Evolutionary conservation across 2,113 vertebrate species (phyloP).

Genomic region (Charadrius vociferus): DNA sequence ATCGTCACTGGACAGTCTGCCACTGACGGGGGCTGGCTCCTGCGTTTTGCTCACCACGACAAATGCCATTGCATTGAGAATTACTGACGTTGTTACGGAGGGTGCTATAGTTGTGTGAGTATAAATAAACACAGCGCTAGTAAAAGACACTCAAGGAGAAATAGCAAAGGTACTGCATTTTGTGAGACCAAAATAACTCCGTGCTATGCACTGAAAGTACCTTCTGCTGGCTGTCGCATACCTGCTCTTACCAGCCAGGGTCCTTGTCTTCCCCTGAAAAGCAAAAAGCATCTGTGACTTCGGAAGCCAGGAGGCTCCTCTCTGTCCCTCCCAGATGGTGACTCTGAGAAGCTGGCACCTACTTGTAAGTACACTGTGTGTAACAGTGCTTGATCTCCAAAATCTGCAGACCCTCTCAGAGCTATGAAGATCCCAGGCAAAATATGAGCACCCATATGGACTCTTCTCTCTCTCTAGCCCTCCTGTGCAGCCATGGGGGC

Average conservation of each 20-base stretch:
- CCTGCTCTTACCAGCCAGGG: not conserved
- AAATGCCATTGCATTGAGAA: not conserved
- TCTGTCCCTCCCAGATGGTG: not conserved
- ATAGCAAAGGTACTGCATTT: conserved; percentile 13
- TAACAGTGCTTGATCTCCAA: not conserved
- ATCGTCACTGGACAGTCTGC: rapidly evolving
- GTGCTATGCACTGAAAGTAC: not conserved
- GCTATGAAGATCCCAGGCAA: not conserved
- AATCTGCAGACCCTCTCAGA: not conserved
- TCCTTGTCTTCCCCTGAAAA: not conserved
- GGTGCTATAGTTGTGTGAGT: not conserved
- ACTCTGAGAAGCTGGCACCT: not conserved
- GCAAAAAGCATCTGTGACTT: not conserved
- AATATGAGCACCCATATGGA: not conserved
- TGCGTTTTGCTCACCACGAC: not conserved
- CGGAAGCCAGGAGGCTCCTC: not conserved
- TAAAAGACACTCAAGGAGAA: conserved; percentile 27
- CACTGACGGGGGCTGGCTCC: not conserved
- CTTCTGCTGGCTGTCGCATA: not conserved
- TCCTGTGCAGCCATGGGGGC: not conserved
- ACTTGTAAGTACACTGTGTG: too few relatives aligned
- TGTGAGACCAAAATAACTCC: conserved; percentile 13
- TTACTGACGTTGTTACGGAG: not conserved
- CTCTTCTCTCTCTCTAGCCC: not conserved
- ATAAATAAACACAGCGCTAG: conserved; percentile 34